Evolutionary conservation across 2,797 vertebrate species (phyloP).

Genomic region (Nyctalus aviator): DNA sequence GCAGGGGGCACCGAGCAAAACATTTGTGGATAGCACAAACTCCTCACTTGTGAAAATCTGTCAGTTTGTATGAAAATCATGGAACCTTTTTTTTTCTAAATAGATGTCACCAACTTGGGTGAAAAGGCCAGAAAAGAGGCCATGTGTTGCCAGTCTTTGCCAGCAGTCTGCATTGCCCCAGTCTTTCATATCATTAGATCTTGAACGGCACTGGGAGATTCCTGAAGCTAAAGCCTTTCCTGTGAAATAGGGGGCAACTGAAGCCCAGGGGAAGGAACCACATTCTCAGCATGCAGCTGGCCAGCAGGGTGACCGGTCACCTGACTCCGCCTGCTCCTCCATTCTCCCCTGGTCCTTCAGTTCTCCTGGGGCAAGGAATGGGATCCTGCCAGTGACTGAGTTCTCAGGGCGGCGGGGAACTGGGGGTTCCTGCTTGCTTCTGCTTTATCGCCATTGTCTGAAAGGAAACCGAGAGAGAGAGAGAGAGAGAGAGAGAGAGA

Average conservation of each 20-base stretch:
- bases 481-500: background rate
- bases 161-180: background rate
- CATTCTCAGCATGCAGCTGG: background rate
- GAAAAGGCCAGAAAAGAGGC: background rate
- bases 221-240: background rate
- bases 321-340: rapidly evolving
- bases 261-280: background rate
- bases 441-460: background rate
- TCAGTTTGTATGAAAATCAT: background rate
- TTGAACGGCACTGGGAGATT: background rate
- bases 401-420: rapidly evolving
- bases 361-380: background rate
- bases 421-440: background rate
- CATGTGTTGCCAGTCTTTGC: background rate
- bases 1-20: background rate
- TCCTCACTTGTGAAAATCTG: background rate
- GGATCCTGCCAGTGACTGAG: background rate
- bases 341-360: background rate
- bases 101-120: background rate
- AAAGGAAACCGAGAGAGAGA: background rate
- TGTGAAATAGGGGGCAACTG: background rate
- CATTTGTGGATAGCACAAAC: background rate
- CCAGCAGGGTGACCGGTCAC: background rate
- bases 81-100: background rate
- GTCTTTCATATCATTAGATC: background rate